A percentile compares a stretch with the other conserved stretches of the same genome.
phyloP scores from a whole-genome alignment of 2,888 invertebrate genomes.

The Dione vanillae region DNA sequence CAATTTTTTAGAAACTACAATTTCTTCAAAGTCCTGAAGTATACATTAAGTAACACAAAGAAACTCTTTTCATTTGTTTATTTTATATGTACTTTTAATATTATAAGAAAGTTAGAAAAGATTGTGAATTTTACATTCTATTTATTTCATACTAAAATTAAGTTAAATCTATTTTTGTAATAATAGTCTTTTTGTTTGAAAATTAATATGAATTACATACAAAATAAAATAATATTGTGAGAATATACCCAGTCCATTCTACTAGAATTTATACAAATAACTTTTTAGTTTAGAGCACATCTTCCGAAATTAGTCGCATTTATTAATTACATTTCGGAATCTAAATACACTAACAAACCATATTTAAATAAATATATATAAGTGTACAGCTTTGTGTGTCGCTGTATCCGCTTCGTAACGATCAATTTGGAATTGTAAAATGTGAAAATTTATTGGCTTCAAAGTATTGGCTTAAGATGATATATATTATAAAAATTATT shows the following conservation, averaged over 20 bases:
- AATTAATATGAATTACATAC: too few relatives aligned
- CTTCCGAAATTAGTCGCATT: conserved; percentile 38
- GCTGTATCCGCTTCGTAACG: conserved; percentile 69
- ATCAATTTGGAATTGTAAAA: conserved; percentile 81
- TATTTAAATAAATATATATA: conserved; percentile 70
- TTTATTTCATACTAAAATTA: not conserved
- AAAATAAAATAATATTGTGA: not conserved
- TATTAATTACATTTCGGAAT: conserved; percentile 48
- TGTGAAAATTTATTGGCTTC: conserved; percentile 76
- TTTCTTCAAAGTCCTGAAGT: too few relatives aligned
- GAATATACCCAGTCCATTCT: conserved; percentile 14
- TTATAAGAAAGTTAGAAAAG: not conserved
- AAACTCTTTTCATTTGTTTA: too few relatives aligned
- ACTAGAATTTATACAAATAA: conserved; percentile 17
- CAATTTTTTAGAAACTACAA: too few relatives aligned
- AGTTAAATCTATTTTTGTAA: not conserved
- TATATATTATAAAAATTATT: conserved; percentile 38
- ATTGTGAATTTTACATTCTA: not conserved
- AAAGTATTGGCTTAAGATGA: conserved; percentile 24
- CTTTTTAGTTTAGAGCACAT: conserved; percentile 35
- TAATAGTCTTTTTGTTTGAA: too few relatives aligned
- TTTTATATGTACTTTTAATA: too few relatives aligned
- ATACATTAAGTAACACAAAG: too few relatives aligned
- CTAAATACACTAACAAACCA: conserved; percentile 83
- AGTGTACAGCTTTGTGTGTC: conserved; percentile 74